phyloP scores from a whole-genome alignment of 2,888 invertebrate genomes.

The Andrena haemorrhoa region DNA sequence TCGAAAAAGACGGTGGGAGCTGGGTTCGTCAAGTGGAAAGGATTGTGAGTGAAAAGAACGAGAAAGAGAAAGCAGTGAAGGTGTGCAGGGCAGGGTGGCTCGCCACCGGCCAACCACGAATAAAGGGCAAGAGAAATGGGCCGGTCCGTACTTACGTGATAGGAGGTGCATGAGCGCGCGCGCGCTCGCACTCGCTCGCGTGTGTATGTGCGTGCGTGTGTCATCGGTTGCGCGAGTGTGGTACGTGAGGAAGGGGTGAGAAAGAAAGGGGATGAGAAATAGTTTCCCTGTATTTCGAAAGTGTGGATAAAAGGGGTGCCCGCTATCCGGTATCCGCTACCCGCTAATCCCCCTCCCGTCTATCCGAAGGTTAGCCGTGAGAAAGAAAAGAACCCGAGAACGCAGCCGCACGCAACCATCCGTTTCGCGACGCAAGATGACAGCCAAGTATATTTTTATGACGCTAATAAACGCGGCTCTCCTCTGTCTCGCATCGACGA shows the following conservation, averaged over 20 bases:
- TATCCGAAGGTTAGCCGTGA: conserved; percentile 12
- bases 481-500: conserved; percentile 58
- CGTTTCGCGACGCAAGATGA: conserved; percentile 50
- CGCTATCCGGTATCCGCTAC: background rate
- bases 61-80: conserved; percentile 20
- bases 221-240: conserved; percentile 61
- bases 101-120: conserved; percentile 59
- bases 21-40: background rate
- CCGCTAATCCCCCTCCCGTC: background rate
- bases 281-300: conserved; percentile 50
- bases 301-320: conserved; percentile 21
- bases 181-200: conserved; percentile 69
- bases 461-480: conserved; percentile 56
- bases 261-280: conserved; percentile 53
- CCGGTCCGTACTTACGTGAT: conserved; percentile 77
- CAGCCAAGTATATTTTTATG: conserved; percentile 48
- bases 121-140: conserved; percentile 76
- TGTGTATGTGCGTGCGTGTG: conserved; percentile 69
- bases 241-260: conserved; percentile 55
- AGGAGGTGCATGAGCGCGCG: conserved; percentile 75
- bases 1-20: background rate
- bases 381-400: background rate
- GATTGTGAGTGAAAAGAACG: conserved; percentile 37
- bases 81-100: conserved; percentile 61
- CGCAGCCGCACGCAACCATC: conserved; percentile 27